These are phyloP conservation scores for Parapsyche elsis DNA, from an alignment of 1,140 invertebrate species.

Conservation along the genomic window DNA sequence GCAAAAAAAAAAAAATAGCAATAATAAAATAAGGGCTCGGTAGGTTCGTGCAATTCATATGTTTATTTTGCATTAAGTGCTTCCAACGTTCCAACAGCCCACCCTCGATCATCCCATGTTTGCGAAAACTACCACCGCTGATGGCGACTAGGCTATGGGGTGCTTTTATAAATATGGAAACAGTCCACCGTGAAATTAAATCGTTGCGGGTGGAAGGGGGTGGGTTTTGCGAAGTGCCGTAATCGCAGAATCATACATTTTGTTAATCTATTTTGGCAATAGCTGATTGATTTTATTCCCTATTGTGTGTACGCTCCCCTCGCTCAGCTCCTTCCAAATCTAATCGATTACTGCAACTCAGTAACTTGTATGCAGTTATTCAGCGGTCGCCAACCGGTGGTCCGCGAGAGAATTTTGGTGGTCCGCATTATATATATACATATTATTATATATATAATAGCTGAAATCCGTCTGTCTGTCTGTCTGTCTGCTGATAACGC, in stretches of 20 bases:
- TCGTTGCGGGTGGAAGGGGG: not conserved
- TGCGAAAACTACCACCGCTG: not conserved
- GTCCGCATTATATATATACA: too few relatives aligned
- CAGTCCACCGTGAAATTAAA: conserved; percentile 34
- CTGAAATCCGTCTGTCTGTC: too few relatives aligned
- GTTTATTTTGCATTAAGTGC: conserved; percentile 55
- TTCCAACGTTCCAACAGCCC: conserved; percentile 35
- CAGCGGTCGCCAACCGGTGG: too few relatives aligned
- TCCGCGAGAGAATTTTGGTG: too few relatives aligned
- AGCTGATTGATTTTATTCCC: conserved; percentile 1
- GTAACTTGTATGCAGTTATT: too few relatives aligned
- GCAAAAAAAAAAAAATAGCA: conserved; percentile 32
- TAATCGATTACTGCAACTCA: too few relatives aligned
- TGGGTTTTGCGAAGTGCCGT: conserved; percentile 4
- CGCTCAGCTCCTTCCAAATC: too few relatives aligned
- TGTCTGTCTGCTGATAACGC: too few relatives aligned
- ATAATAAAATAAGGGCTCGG: conserved; percentile 42
- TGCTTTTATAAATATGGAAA: conserved; percentile 7
- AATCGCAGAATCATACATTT: conserved; percentile 34
- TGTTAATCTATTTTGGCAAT: conserved; percentile 13
- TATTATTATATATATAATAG: too few relatives aligned
- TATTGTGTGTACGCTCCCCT: not conserved
- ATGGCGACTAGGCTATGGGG: conserved; percentile 3
- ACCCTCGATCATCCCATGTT: not conserved
- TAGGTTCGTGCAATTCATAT: conserved; percentile 53